Percentiles rank a stretch among this genome's conserved stretches.
These are phyloP conservation scores for Riptortus pedestris DNA, from an alignment of 1,140 invertebrate species.

Conservation along the genomic window DNA sequence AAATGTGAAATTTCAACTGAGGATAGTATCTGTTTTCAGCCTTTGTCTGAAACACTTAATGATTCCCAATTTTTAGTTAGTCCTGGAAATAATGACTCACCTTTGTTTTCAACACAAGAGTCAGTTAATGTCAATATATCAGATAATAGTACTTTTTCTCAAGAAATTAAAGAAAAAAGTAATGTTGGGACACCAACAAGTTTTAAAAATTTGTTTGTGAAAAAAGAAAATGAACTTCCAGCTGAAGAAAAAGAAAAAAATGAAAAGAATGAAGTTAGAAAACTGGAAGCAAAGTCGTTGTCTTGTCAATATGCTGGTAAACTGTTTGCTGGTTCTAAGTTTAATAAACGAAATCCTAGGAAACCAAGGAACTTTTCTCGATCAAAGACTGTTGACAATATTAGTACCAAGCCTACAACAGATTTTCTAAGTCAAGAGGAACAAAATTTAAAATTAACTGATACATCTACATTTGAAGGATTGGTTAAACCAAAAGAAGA, in stretches of 20 bases:
- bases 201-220: constrained; percentile 8
- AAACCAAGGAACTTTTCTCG: constrained; percentile 38
- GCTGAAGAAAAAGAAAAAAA: constrained; percentile 27
- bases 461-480: neutral
- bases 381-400: constrained; percentile 20
- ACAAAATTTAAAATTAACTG: neutral
- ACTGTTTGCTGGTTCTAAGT: constrained; percentile 53
- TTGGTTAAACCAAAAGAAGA: neutral
- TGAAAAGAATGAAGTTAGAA: constrained; percentile 33
- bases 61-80: neutral
- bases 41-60: constrained; percentile 17
- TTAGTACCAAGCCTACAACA: neutral
- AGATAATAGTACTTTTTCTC: neutral
- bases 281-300: constrained; percentile 35
- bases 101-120: neutral
- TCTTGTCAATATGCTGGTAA: constrained; percentile 51
- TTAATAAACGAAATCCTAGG: constrained; percentile 61
- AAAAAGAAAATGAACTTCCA: neutral
- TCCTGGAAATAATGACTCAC: neutral
- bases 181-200: neutral
- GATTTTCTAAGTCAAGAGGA: neutral
- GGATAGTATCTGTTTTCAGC: constrained; percentile 20
- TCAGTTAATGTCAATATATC: neutral
- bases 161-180: neutral
- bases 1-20: constrained; percentile 1